Percentiles rank a stretch among this genome's conserved stretches.
Conservation (phyloP, 2,888 invertebrate genomes). For the Andrena hattorfiana region DNA sequence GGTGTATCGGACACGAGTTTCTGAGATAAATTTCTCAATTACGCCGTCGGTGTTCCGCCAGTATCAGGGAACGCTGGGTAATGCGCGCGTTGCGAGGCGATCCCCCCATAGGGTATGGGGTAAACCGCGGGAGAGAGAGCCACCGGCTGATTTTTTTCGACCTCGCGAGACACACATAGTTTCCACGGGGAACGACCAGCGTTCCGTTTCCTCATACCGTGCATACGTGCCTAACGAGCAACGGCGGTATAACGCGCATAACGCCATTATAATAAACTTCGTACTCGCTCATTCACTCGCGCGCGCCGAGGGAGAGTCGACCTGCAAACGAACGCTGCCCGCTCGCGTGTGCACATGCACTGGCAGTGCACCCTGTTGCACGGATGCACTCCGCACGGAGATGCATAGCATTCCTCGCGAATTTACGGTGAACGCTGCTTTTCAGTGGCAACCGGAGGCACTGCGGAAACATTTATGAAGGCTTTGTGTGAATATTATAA, state of each 20-base stretch:
- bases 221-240: slow-evolving; percentile 69
- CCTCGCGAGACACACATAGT: slow-evolving; percentile 45
- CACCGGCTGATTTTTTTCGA: slow-evolving; percentile 48
- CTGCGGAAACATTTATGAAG: neutral
- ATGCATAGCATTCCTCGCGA: slow-evolving; percentile 32
- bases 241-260: slow-evolving; percentile 59
- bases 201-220: slow-evolving; percentile 66
- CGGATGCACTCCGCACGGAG: slow-evolving; percentile 21
- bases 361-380: slow-evolving; percentile 4
- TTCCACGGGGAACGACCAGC: slow-evolving; percentile 18
- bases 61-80: slow-evolving; percentile 8
- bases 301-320: slow-evolving; percentile 1
- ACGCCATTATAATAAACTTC: slow-evolving; percentile 70
- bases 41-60: slow-evolving; percentile 12
- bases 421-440: slow-evolving; percentile 42
- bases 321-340: neutral
- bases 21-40: slow-evolving; percentile 48
- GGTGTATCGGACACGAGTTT: slow-evolving; percentile 13
- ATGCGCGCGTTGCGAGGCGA: slow-evolving; percentile 22
- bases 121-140: slow-evolving; percentile 36
- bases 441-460: slow-evolving; percentile 3
- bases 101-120: slow-evolving; percentile 33
- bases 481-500: neutral
- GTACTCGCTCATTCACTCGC: slow-evolving; percentile 54
- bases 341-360: neutral